Conservation (phyloP, 2,113 vertebrate genomes). For the Megaleporinus macrocephalus region DNA sequence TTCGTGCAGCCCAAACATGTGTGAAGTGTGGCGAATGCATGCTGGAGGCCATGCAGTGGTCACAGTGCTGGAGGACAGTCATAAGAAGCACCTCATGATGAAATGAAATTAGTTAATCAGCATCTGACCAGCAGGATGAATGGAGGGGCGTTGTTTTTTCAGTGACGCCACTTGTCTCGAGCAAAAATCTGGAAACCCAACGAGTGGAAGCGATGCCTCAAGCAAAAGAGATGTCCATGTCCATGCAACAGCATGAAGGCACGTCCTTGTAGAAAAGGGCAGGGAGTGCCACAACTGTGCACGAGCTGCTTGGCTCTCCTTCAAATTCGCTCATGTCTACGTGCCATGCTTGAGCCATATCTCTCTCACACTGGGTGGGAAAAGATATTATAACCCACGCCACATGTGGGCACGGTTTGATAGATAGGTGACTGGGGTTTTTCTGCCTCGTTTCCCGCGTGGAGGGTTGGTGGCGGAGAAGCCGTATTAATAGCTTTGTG, state of each 20-base stretch:
- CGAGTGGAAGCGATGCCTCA: too few species aligned
- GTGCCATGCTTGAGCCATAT: background rate
- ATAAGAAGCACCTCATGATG: background rate
- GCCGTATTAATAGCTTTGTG: conserved; percentile 33
- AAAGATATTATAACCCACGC: background rate
- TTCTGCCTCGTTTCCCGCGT: background rate
- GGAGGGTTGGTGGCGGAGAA: conserved; percentile 10
- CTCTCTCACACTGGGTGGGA: background rate
- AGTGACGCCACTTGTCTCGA: background rate
- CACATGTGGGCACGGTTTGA: conserved; percentile 3
- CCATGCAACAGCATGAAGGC: background rate
- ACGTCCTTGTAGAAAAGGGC: background rate
- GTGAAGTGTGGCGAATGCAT: background rate
- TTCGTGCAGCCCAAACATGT: background rate
- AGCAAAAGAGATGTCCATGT: background rate
- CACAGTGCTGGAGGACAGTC: background rate
- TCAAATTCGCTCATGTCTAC: background rate
- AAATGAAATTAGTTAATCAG: conserved; percentile 18
- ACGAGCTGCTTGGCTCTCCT: background rate
- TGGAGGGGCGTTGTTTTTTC: background rate
- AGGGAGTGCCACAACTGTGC: background rate
- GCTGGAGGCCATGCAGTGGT: background rate
- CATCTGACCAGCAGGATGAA: conserved; percentile 9
- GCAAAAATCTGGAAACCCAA: background rate
- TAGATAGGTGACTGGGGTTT: conserved; percentile 6